A percentile compares a stretch with the other conserved stretches of the same genome.
These are phyloP conservation scores for Aphidoletes aphidimyza DNA, from an alignment of 2,888 invertebrate species.

Conservation along the genomic window DNA sequence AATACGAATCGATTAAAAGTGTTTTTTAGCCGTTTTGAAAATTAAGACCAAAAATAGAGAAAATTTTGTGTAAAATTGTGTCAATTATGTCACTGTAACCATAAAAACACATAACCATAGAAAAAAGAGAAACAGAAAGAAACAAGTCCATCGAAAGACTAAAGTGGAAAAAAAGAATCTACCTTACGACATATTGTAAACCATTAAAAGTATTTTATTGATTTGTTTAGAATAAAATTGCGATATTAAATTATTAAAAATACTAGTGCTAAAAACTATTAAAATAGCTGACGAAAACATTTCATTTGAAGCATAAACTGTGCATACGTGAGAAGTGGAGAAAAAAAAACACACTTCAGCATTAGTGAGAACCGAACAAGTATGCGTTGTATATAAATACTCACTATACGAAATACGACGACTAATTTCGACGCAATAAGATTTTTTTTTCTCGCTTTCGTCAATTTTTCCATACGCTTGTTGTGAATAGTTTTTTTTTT, in stretches of 20 bases:
- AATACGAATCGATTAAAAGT: not conserved
- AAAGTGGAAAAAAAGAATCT: too few relatives aligned
- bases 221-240: not conserved
- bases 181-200: too few relatives aligned
- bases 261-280: not conserved
- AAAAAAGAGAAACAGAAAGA: constrained; percentile 12
- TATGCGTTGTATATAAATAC: constrained; percentile 22
- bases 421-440: constrained; percentile 48
- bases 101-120: constrained; percentile 48
- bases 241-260: not conserved
- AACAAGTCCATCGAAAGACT: too few relatives aligned
- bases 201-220: not conserved
- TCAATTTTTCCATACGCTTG: constrained; percentile 51
- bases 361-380: constrained; percentile 18
- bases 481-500: constrained; percentile 1
- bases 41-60: constrained; percentile 15
- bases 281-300: not conserved
- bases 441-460: constrained; percentile 18
- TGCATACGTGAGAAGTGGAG: constrained; percentile 4
- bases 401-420: not conserved
- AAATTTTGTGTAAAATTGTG: constrained; percentile 34
- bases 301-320: not conserved
- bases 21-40: not conserved
- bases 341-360: not conserved
- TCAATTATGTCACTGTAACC: constrained; percentile 44